These are phyloP conservation scores for Lethrus apterus DNA, from an alignment of 1,140 invertebrate species.

Conservation along the genomic window DNA sequence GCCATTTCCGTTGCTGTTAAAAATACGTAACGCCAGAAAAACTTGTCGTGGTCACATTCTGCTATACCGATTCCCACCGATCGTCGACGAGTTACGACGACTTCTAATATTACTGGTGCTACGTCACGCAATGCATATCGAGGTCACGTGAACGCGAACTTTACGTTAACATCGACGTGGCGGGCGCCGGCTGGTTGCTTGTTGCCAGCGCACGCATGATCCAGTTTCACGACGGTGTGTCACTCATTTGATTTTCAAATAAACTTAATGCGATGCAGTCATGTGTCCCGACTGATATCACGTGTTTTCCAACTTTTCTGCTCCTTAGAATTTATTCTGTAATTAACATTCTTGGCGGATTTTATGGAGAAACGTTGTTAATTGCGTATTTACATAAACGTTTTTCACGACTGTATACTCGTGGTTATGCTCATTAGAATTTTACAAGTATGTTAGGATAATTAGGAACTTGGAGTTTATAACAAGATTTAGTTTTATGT, in stretches of 20 bases:
- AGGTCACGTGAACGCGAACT: slow-evolving; percentile 34
- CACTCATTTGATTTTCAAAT: slow-evolving; percentile 6
- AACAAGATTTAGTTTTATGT: no score
- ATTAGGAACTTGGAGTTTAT: no score
- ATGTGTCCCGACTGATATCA: not conserved
- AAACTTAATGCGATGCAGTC: not conserved
- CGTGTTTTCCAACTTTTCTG: no score
- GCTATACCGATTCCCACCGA: slow-evolving; percentile 34
- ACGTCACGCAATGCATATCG: slow-evolving; percentile 31
- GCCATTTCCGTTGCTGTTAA: slow-evolving; percentile 48
- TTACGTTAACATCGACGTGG: slow-evolving; percentile 13
- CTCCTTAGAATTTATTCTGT: no score
- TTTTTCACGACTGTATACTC: no score
- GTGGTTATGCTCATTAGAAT: no score
- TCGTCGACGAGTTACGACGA: slow-evolving; percentile 11
- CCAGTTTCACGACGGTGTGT: slow-evolving; percentile 11
- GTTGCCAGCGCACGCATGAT: slow-evolving; percentile 11
- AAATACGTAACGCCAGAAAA: slow-evolving; percentile 46
- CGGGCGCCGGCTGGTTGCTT: not conserved
- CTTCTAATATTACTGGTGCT: slow-evolving; percentile 21
- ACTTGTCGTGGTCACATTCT: slow-evolving; percentile 47
- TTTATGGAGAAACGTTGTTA: no score
- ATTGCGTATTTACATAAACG: no score
- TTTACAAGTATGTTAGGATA: no score
- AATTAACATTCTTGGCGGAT: no score